These are phyloP conservation scores for Anas bernieri DNA, from an alignment of 2,797 vertebrate species.

Conservation along the genomic window DNA sequence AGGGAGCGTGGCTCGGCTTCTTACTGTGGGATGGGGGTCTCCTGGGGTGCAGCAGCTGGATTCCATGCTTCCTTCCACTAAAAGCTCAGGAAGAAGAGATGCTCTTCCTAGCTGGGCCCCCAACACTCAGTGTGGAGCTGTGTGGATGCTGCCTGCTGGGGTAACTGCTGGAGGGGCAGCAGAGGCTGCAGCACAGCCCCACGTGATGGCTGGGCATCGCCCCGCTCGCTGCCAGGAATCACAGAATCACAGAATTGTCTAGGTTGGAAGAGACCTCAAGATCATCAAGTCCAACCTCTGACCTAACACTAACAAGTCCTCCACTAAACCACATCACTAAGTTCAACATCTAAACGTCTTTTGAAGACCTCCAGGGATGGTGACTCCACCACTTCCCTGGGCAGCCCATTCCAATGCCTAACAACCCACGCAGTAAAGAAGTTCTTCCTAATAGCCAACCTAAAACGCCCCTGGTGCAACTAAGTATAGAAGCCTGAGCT, in stretches of 20 bases:
- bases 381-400: too few relatives aligned
- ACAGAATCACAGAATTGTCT: too few relatives aligned
- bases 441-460: too few relatives aligned
- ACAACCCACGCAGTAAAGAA: too few relatives aligned
- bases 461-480: too few relatives aligned
- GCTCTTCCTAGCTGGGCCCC: neutral
- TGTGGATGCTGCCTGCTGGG: rapidly evolving
- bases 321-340: neutral
- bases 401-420: too few relatives aligned
- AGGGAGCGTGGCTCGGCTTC: neutral
- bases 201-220: neutral
- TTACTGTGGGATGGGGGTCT: neutral
- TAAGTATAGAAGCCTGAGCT: neutral
- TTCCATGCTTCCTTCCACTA: neutral
- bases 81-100: neutral
- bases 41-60: neutral
- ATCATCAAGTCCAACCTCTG: too few relatives aligned
- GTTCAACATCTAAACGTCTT: too few relatives aligned
- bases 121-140: neutral
- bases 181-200: rapidly evolving
- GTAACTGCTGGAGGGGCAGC: rapidly evolving
- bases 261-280: too few relatives aligned
- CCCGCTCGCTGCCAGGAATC: rapidly evolving
- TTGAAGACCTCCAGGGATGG: too few relatives aligned
- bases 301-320: too few relatives aligned